These are phyloP conservation scores for Syrphus vitripennis DNA, from an alignment of 2,888 invertebrate species.

Conservation along the genomic window DNA sequence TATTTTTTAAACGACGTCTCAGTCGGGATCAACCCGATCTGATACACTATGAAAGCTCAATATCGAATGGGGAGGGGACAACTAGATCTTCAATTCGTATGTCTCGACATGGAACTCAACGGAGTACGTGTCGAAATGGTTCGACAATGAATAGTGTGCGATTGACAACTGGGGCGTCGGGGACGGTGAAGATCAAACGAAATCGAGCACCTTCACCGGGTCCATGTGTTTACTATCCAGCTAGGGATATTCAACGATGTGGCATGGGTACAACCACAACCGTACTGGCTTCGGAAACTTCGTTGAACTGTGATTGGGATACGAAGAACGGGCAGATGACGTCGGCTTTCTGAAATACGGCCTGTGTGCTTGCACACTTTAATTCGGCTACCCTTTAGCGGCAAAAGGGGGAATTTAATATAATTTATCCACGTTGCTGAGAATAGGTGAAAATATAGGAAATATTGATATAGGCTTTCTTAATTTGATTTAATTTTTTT, in stretches of 20 bases:
- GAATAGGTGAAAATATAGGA: not conserved
- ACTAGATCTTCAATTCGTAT: conserved; percentile 84
- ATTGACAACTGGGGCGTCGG: conserved; percentile 76
- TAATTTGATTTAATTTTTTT: not conserved
- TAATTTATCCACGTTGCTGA: conserved; percentile 18
- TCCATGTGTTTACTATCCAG: conserved; percentile 81
- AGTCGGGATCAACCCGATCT: conserved; percentile 87
- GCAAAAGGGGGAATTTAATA: conserved; percentile 38
- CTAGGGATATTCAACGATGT: conserved; percentile 78
- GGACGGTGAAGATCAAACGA: conserved; percentile 78
- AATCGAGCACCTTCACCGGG: conserved; percentile 81
- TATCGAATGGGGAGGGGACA: conserved; percentile 88
- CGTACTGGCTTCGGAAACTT: conserved; percentile 75
- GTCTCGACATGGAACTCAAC: conserved; percentile 82
- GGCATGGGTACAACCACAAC: conserved; percentile 74
- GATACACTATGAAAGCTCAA: conserved; percentile 91
- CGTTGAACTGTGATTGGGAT: conserved; percentile 79
- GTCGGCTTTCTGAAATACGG: conserved; percentile 77
- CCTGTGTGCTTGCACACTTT: conserved; percentile 55
- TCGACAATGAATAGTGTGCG: conserved; percentile 78
- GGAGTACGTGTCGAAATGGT: conserved; percentile 78
- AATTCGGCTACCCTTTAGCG: conserved; percentile 60
- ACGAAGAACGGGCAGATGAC: conserved; percentile 80
- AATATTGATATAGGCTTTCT: not conserved
- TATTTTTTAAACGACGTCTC: conserved; percentile 87